Conservation (phyloP, 2,797 vertebrate species). For the Tragopan temminckii region DNA sequence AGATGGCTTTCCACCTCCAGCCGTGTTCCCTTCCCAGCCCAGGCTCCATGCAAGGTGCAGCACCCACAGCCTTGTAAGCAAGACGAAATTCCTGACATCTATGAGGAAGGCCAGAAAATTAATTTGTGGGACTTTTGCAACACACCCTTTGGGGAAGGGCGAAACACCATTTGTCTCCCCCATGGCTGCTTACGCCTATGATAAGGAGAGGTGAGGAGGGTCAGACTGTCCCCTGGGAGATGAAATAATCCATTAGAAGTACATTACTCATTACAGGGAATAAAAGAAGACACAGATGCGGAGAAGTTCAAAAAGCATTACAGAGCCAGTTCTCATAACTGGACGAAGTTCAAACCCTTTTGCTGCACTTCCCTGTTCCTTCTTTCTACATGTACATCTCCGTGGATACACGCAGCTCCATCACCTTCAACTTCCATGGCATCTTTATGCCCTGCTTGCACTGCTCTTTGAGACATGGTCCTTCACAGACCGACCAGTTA, state of each 20-base stretch:
- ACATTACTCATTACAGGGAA: slow-evolving; percentile 6
- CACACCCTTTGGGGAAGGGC: background rate
- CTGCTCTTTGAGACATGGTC: background rate
- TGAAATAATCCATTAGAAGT: slow-evolving; percentile 36
- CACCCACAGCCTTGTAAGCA: rapidly evolving
- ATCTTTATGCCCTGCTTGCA: background rate
- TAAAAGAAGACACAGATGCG: background rate
- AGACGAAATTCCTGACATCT: background rate
- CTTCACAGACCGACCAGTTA: background rate
- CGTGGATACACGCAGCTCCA: rapidly evolving
- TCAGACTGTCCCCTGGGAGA: slow-evolving; percentile 1
- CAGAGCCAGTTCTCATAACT: background rate
- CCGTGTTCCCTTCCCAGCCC: rapidly evolving
- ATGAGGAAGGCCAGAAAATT: background rate
- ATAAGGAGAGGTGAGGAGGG: slow-evolving; percentile 12
- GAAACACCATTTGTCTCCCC: background rate
- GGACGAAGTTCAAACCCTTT: background rate
- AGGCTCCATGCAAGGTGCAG: background rate
- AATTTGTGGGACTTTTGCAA: background rate
- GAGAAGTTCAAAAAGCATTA: background rate
- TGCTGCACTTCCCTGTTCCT: background rate
- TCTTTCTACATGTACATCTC: background rate
- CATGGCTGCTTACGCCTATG: background rate
- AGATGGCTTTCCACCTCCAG: background rate
- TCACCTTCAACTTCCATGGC: background rate